Conservation (phyloP, 2,888 invertebrate genomes). For the Melipona beecheii region DNA sequence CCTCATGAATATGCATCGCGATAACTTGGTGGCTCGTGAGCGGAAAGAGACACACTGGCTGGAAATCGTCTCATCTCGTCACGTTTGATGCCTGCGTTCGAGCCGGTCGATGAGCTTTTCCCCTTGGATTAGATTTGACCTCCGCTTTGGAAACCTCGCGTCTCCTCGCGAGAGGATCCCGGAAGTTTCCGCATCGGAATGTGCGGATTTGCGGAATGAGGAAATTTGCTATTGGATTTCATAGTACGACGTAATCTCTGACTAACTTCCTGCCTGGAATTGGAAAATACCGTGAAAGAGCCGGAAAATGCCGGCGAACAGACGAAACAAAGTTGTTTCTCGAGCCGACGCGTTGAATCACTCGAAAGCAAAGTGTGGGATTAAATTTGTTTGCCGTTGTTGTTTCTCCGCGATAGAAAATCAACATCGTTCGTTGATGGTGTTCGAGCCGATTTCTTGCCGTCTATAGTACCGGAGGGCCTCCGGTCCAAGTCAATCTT, state of each 20-base stretch:
- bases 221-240: not conserved
- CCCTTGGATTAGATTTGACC: slow-evolving; percentile 42
- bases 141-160: slow-evolving; percentile 22
- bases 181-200: not conserved
- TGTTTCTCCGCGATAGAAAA: not conserved
- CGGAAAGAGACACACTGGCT: slow-evolving; percentile 17
- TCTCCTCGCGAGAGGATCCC: not conserved
- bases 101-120: slow-evolving; percentile 20
- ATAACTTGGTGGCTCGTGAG: slow-evolving; percentile 38
- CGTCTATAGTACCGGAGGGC: not conserved
- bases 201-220: not conserved
- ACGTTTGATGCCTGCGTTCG: slow-evolving; percentile 6
- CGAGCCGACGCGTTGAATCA: not conserved
- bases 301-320: too few relatives aligned
- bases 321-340: too few relatives aligned
- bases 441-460: not conserved
- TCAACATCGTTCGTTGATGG: not conserved
- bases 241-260: too few relatives aligned
- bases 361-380: not conserved
- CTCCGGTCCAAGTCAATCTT: not conserved
- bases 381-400: not conserved
- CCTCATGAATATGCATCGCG: slow-evolving; percentile 54
- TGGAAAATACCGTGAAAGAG: too few relatives aligned
- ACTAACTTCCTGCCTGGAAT: too few relatives aligned
- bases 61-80: slow-evolving; percentile 22